phyloP scores from a whole-genome alignment of 2,113 vertebrate genomes.

The Sinocyclocheilus anshuiensis region DNA sequence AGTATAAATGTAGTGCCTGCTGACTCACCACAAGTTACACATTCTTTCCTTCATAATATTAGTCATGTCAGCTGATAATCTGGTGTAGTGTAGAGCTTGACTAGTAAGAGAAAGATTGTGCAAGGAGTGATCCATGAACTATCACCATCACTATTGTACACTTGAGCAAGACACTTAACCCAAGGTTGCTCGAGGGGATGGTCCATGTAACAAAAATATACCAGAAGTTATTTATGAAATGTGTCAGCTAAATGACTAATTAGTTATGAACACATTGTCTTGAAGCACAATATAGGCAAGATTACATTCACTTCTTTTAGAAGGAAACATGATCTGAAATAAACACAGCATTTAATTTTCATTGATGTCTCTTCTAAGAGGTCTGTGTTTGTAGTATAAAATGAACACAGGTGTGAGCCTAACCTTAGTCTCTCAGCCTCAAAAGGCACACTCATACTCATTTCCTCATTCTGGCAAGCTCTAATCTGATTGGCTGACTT shows the following conservation, averaged over 20 bases:
- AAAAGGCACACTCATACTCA: no score
- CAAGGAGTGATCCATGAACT: background rate
- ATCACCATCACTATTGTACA: background rate
- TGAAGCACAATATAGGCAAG: background rate
- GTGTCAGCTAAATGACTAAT: slow-evolving; percentile 5
- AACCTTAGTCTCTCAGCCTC: no score
- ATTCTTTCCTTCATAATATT: background rate
- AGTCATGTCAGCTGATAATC: background rate
- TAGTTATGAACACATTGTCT: background rate
- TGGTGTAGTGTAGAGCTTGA: background rate
- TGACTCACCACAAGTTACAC: background rate
- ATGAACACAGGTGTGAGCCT: no score
- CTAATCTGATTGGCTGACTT: no score
- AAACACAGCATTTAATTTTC: background rate
- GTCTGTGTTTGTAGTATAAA: no score
- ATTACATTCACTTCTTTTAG: background rate
- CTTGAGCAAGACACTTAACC: background rate
- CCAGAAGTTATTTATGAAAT: background rate
- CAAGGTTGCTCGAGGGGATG: background rate
- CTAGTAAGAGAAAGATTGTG: background rate
- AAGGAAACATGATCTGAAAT: background rate
- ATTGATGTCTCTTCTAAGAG: no score
- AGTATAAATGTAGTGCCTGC: background rate
- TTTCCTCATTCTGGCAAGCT: no score
- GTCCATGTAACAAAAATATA: background rate